Percentiles rank a stretch among this genome's conserved stretches.
These are phyloP conservation scores for Coregonus suidteri DNA, from an alignment of 2,797 vertebrate genomes.

Conservation along the genomic window DNA sequence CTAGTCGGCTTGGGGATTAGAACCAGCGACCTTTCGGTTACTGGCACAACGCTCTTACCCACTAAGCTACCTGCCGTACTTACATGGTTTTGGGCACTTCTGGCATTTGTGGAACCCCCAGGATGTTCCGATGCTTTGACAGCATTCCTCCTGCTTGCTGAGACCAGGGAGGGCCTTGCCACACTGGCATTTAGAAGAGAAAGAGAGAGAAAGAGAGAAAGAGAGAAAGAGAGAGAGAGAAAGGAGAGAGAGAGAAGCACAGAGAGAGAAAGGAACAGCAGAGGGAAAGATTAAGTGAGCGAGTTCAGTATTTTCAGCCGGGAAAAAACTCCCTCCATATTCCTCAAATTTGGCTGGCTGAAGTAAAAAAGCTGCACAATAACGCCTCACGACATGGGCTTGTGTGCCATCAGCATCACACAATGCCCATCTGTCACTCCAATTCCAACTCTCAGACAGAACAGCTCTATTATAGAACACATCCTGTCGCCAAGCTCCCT, in stretches of 20 bases:
- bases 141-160: constrained; percentile 98
- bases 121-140: constrained; percentile 91
- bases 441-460: background rate
- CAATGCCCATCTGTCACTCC: background rate
- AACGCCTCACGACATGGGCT: background rate
- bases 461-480: constrained; percentile 12
- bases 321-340: background rate
- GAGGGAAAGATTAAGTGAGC: constrained; percentile 3
- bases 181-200: constrained; percentile 75
- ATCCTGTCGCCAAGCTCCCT: background rate
- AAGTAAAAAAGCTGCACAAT: background rate
- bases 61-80: too few species aligned
- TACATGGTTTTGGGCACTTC: constrained; percentile 93
- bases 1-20: too few species aligned
- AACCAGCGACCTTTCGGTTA: too few species aligned
- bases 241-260: background rate
- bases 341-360: background rate
- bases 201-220: background rate
- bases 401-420: background rate
- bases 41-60: too few species aligned
- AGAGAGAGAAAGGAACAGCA: background rate
- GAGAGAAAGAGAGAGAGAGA: background rate
- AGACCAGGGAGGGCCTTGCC: constrained; percentile 95
- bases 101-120: constrained; percentile 99
- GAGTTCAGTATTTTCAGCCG: background rate